Base-by-base conservation (phyloP, 2,888 invertebrate genomes). In the Ennomos quercinarius region DNA sequence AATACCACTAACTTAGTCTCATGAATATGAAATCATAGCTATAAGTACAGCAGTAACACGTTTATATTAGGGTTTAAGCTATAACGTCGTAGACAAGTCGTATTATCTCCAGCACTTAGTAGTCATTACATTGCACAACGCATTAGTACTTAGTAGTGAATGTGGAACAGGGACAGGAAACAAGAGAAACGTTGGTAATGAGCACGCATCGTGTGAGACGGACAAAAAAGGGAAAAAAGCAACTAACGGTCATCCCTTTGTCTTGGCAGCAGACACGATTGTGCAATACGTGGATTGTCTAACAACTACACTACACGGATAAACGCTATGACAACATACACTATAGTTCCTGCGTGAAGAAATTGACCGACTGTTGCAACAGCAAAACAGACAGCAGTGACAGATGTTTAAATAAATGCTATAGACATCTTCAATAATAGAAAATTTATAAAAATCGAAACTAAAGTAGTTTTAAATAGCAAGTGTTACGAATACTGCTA, bases 211-310 rank as follows among this genome's bases (percentile, higher is more conserved):
- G 73, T 72, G 74, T 76, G 73, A 70, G 70, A 74, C 71, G 67
- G 68, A 81, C 74, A 78, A 78, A 81, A 80, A 83, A 74, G 61
- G 67, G 73, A 64, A 78, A 81, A 86, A 82, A 77, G 61, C 67
- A 73, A 75, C 69, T 80, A 81, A 79, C 81, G 76, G 82, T 78
- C 74, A 78, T 77, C 81, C 80, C 80, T 86, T 86, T 86, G 86
- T 86, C 78, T 84, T 68, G 44, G 62, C 47, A 55, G 74, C 77
- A 79, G 74, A 76, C 76, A 70, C 72, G 61, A 76, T 83, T 84
- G 77, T 74, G 78, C 73, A 81, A 81, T 66, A 67, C 61, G 67
- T 72, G 74, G 70, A 83, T 83, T 83, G 80, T 83, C 81, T 74
- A 71, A 69, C 73, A 76, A 77, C 34, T 49, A 56, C 43, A 77